phyloP scores from a whole-genome alignment of 2,888 invertebrate species.

The Chrysolina americana region DNA sequence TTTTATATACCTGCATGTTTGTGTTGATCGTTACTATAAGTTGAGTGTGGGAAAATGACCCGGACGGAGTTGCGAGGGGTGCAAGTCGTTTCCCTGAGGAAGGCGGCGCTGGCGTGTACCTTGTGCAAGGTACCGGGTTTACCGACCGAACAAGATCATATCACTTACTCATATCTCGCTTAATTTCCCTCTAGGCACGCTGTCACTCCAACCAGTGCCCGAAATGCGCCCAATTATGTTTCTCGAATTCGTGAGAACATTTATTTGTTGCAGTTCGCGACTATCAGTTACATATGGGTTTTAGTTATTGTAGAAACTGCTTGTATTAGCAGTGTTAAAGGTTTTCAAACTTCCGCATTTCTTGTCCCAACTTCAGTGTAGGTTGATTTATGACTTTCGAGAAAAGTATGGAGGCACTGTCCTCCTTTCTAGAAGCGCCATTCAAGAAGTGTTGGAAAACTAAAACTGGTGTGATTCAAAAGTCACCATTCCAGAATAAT shows the following conservation, averaged over 20 bases:
- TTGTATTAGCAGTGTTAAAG: too few relatives aligned
- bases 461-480: too few relatives aligned
- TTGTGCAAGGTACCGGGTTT: slow-evolving; percentile 49
- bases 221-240: slow-evolving; percentile 49
- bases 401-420: too few relatives aligned
- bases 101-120: slow-evolving; percentile 42
- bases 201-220: slow-evolving; percentile 57
- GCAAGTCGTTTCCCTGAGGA: slow-evolving; percentile 40
- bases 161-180: slow-evolving; percentile 62
- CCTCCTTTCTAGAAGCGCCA: too few relatives aligned
- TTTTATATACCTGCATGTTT: slow-evolving; percentile 6
- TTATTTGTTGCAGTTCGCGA: not conserved
- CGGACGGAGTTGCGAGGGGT: slow-evolving; percentile 11
- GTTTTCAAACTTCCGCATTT: too few relatives aligned
- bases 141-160: slow-evolving; percentile 56
- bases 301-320: too few relatives aligned
- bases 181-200: slow-evolving; percentile 62
- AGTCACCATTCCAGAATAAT: too few relatives aligned
- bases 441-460: too few relatives aligned
- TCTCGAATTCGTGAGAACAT: slow-evolving; percentile 8
- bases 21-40: not conserved
- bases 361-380: too few relatives aligned
- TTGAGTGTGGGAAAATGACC: slow-evolving; percentile 18
- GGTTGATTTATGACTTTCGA: too few relatives aligned
- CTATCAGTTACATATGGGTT: not conserved